Conservation (phyloP, 2,888 invertebrate species). For the Syrista parreyssii region DNA sequence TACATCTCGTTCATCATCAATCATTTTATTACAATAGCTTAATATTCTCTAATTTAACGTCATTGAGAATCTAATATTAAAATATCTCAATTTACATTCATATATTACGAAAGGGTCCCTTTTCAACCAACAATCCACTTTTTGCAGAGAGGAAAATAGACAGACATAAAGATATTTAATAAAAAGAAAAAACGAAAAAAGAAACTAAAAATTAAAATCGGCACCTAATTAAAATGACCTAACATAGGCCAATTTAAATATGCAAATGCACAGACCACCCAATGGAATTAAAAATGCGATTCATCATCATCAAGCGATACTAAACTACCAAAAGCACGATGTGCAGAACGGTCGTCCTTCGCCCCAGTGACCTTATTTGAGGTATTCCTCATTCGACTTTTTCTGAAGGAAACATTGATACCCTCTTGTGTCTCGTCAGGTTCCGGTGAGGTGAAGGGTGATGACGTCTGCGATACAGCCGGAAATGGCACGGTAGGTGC, state of each 20-base stretch:
- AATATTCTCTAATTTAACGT: not conserved
- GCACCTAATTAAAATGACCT: slow-evolving; percentile 18
- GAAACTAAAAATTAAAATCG: not conserved
- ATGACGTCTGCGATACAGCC: slow-evolving; percentile 38
- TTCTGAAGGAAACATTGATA: not conserved
- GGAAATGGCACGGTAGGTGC: slow-evolving; percentile 47
- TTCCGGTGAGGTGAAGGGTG: slow-evolving; percentile 38
- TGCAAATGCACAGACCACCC: not conserved
- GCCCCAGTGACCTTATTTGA: not conserved
- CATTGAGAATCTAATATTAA: not conserved
- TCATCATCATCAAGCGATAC: slow-evolving; percentile 60
- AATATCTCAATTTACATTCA: not conserved
- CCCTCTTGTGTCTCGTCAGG: slow-evolving; percentile 20
- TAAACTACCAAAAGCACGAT: slow-evolving; percentile 62
- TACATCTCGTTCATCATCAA: not conserved
- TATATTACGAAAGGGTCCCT: not conserved
- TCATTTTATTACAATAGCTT: not conserved
- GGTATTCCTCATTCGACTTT: not conserved
- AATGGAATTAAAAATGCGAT: slow-evolving; percentile 31
- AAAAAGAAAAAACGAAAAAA: not conserved
- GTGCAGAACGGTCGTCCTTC: slow-evolving; percentile 27
- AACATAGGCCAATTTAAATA: slow-evolving; percentile 32
- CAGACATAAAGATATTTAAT: not conserved
- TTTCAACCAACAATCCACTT: not conserved
- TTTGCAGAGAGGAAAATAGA: not conserved